Base-by-base conservation (phyloP, 2,113 vertebrate species). In the Rhynchomys soricoides region DNA sequence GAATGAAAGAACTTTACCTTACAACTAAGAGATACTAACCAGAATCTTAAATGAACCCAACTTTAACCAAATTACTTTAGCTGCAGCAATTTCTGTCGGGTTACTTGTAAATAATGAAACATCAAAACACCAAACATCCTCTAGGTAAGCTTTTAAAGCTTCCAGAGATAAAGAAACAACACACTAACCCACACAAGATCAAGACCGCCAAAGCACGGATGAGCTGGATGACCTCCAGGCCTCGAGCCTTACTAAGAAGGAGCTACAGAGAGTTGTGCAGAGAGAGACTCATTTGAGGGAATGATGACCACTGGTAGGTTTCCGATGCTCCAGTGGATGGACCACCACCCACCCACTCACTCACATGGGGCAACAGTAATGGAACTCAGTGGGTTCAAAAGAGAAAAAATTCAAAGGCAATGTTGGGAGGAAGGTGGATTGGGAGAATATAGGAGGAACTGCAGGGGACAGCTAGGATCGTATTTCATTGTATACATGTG, bases 31-130 rank as follows among this genome's bases (percentile, higher is more conserved):
- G 81, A 50, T 59, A 83, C 2, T 9, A 82, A 91, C 21, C 68
- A 90, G 94, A 90, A 92, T 48, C 86, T 66, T 87, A 92, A 90
- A 90, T 55, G 75, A 10, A 94, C 8, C 21, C 45, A 93, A 85
- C 48, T 94, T 94, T 70, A 86, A 71, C 7, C 66, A 52, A 94
- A 87, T 66, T 91, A 87, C 73, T 96, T 7, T 31, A 52, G 45
- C 24, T 85, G 29, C 34, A 81, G 81, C 0, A 95, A 95, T 90
- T 85, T 71, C 89, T 71, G 62, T 85, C n/a, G 83, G 74, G 90
- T 71, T n/a, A 55, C 55, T 70, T 95, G 13, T 19, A 89, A 97
- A 94, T 37, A 92, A 75, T 50, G 26, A 92, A 92, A 89, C 50
- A 55, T 89, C 45, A 85, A 91, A 95, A 62, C 29, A 79, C 16